phyloP scores from a whole-genome alignment of 1,140 invertebrate species.

The Euglossa dilemma region DNA sequence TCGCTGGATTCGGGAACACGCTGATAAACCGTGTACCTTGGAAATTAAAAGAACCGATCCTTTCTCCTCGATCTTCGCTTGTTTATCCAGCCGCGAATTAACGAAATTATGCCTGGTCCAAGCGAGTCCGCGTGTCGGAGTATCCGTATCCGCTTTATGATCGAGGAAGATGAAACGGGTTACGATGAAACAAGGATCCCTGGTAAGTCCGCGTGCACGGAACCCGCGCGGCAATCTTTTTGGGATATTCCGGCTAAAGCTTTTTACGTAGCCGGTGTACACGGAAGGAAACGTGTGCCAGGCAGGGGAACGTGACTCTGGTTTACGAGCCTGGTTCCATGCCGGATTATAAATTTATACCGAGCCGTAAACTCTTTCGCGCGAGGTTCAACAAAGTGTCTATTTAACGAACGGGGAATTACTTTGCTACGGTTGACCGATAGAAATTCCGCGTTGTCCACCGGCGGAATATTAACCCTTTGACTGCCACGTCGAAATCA shows the following conservation, averaged over 20 bases:
- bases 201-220: background rate
- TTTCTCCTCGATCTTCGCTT: background rate
- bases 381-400: background rate
- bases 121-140: background rate
- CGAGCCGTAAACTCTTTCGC: constrained; percentile 4
- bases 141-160: background rate
- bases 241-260: background rate
- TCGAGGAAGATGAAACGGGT: background rate
- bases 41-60: constrained; percentile 2
- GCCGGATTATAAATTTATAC: constrained; percentile 6
- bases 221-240: constrained; percentile 5
- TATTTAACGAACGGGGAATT: background rate
- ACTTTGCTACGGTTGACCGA: background rate
- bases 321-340: constrained; percentile 13
- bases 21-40: background rate
- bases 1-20: background rate
- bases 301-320: background rate
- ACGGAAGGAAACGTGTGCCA: background rate
- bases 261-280: background rate
- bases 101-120: background rate
- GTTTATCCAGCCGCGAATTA: background rate
- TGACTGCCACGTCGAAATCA: too few relatives aligned
- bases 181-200: background rate
- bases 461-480: background rate
- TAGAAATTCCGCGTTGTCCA: background rate